Evolutionary conservation across 2,888 invertebrate species (phyloP), one percentile per base, ranked within the genome.

Genomic region (Bhutanitis thaidina): DNA sequence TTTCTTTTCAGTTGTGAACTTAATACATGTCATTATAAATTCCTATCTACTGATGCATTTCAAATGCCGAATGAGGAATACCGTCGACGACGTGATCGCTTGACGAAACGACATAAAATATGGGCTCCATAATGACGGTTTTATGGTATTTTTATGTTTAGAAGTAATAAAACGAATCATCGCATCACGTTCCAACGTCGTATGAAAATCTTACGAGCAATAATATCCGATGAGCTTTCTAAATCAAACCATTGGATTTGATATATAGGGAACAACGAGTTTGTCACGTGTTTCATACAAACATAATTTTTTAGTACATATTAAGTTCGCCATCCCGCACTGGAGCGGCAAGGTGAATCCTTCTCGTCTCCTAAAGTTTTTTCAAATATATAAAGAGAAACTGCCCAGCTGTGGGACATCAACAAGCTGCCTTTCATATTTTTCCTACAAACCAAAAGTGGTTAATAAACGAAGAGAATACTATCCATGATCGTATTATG

Each of bases 91-190:
- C 41, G 8, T 16, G 41, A 20, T 27, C 40, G 45, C 30, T 46
- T 46, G 40, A 46, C 45, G 41, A 46, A 36, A 29, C 41, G 30
- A 35, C 46, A 41, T 51, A 46, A 51, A 51, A 51, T 57, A 65
- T 63, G 61, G 56, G 48, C 48, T 53, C 48, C 55, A 59, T 72
- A 66, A 74, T 74, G 61, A 58, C 54, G 13, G 39, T 64, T 77
- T 81, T 75, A 79, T 70, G 67, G 49, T 57, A 44, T 52, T 74
- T 80, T 80, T 80, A 77, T 69, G 67, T 67, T 60, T 46, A 51
- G 59, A 60, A 65, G 70, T 61, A 70, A 76, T 80, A 80, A 79
- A 77, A 72, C 53, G 65, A 60, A 68, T 65, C 65, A 59, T 69
- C 60, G 63, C 60, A 58, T 56, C 51, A 46, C 51, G 51, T 46